These are phyloP conservation scores for Silurus lanzhouensis DNA, from an alignment of 2,797 vertebrate species.

Conservation along the genomic window DNA sequence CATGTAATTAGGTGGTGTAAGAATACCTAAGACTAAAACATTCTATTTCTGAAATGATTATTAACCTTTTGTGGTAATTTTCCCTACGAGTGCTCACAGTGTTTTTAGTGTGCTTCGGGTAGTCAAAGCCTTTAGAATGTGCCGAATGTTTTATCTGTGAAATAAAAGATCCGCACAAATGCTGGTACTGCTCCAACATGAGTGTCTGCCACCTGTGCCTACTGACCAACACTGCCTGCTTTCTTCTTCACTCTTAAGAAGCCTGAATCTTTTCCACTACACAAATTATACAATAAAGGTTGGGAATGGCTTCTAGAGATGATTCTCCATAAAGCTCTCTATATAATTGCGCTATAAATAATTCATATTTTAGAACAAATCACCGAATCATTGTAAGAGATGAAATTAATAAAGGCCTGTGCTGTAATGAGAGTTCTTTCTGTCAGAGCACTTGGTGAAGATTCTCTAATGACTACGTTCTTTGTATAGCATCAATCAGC, in stretches of 20 bases:
- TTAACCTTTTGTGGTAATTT: constrained; percentile 11
- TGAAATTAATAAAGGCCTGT: neutral
- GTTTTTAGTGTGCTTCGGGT: constrained; percentile 3
- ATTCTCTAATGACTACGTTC: neutral
- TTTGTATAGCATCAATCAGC: neutral
- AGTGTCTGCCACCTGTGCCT: constrained; percentile 71
- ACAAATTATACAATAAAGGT: neutral
- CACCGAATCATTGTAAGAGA: neutral
- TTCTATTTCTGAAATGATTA: constrained; percentile 14
- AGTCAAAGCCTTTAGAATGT: neutral
- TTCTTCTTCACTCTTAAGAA: neutral
- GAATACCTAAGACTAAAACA: constrained; percentile 5
- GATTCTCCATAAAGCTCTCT: neutral
- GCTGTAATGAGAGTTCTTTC: neutral
- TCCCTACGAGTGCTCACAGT: neutral
- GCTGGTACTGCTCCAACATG: constrained; percentile 23
- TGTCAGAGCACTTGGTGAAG: neutral
- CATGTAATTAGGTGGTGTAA: neutral
- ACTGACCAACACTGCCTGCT: constrained; percentile 65
- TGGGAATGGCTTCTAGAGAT: neutral
- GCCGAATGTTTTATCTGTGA: neutral
- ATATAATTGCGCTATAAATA: neutral
- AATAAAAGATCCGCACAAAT: constrained; percentile 39
- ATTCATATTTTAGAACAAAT: neutral
- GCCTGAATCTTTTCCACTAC: neutral